Evolutionary conservation across 2,888 invertebrate species (phyloP).

Genomic region (Abrostola triplasia): DNA sequence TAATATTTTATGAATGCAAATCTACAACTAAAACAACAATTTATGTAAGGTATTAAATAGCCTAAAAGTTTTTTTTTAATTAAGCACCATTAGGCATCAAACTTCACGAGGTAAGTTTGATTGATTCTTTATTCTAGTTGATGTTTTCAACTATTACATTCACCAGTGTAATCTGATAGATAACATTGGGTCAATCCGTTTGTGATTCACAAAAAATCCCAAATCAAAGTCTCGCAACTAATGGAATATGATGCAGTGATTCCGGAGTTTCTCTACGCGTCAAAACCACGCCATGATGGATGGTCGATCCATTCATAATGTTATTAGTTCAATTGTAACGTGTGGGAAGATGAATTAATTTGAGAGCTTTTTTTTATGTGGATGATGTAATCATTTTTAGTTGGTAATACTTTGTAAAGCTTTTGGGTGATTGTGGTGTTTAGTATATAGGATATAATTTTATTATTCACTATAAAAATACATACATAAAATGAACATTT

Average conservation of each 20-base stretch:
- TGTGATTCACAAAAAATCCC: conserved; percentile 27
- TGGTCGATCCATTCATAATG: conserved; percentile 65
- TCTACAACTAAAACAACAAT: too few species aligned
- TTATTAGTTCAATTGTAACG: conserved; percentile 65
- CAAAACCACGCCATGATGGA: conserved; percentile 62
- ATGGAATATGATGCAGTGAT: conserved; percentile 70
- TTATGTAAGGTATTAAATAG: too few species aligned
- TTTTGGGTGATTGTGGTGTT: conserved; percentile 1
- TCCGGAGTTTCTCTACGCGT: conserved; percentile 53
- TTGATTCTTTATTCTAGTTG: too few species aligned
- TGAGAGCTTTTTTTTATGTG: conserved; percentile 28
- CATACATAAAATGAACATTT: too few species aligned
- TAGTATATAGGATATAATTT: too few species aligned
- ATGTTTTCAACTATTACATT: neutral
- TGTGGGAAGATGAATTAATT: conserved; percentile 55
- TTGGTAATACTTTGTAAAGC: conserved; percentile 19
- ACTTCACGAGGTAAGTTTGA: too few species aligned
- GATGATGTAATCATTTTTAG: conserved; percentile 34
- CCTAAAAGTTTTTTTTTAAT: too few species aligned
- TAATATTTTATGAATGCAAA: too few species aligned
- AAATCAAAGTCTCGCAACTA: conserved; percentile 42
- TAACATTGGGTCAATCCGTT: conserved; percentile 21
- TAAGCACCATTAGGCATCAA: too few species aligned
- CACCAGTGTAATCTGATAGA: conserved; percentile 7
- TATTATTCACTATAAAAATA: too few species aligned